Evolutionary conservation across 1,140 invertebrate genomes (phyloP), one percentile per base, ranked within the genome.

Genomic region (Tetragnatha versicolor): DNA sequence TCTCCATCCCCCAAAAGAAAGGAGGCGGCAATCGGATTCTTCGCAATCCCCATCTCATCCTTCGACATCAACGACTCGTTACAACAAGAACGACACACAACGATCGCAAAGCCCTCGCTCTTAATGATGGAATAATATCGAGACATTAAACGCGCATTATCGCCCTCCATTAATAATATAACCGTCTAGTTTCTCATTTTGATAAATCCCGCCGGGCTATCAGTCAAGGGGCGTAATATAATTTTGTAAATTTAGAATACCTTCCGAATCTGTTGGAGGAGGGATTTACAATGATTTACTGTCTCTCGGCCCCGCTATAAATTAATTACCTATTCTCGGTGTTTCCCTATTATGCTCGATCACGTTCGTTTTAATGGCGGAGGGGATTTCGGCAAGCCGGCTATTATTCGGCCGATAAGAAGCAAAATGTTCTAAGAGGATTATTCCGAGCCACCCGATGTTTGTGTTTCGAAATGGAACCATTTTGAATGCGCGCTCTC

Each of bases 231-330:
- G 72, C 35, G 63, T 75, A 75, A 75, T 75, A 75, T 75, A 75
- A 75, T 75, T 75, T 75, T 75, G 72, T 75, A 75, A 75, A 75
- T 75, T 75, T 75, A 75, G 72, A 75, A 75, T 75, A 45, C 55
- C 72, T 75, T 65, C 42, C 27, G 58, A 47, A 63, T 63, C 58
- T 63, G 55, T 63, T 63, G n/a, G 31, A 58, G 39, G 65, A 7
- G 25, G 70, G 72, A 75, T 75, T 75, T 75, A 75, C 27, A 10
- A 75, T 75, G 72, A 75, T 75, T 75, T 75, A 75, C 72, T 33
- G 72, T n/a, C 42, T 37, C 72, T 37, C 58, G 58, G 58, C 29
- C 63, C n/a, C 6, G 72, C 72, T 75, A 75, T 75, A 75, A 75
- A 75, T 75, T 75, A 75, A 75, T 75, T 75, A 75, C 55, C 72